Evolutionary conservation across 2,888 invertebrate genomes (phyloP).

Genomic region (Rhamnusium bicolor): DNA sequence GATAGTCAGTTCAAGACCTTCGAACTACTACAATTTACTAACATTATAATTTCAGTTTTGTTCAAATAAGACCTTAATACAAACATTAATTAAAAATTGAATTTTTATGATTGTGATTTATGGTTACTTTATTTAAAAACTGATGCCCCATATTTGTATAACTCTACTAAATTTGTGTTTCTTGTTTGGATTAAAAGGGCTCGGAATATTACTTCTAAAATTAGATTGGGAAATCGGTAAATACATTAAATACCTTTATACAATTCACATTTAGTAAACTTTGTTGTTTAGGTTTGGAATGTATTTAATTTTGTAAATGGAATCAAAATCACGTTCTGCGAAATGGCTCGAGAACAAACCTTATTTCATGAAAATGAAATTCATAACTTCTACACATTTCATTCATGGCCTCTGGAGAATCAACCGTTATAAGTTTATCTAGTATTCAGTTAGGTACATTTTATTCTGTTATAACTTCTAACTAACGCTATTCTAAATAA

Average conservation of each 20-base stretch:
- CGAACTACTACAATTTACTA: no score
- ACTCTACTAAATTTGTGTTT: background rate
- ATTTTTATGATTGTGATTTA: no score
- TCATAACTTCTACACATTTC: constrained; percentile 12
- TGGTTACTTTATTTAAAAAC: no score
- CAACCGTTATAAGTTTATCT: constrained; percentile 41
- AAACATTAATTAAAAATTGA: no score
- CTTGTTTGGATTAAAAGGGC: background rate
- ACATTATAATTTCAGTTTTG: no score
- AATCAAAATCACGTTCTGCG: background rate
- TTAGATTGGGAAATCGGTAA: background rate
- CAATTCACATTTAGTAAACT: background rate
- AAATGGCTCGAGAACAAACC: background rate
- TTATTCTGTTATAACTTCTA: background rate
- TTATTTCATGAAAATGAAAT: background rate
- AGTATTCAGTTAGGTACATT: background rate
- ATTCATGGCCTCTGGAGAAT: background rate
- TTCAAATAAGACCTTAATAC: no score
- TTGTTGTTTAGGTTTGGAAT: background rate
- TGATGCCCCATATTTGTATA: no score
- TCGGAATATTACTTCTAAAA: background rate
- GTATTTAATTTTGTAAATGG: background rate
- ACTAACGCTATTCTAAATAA: no score
- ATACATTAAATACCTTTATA: background rate
- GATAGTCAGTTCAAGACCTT: no score